A percentile compares a stretch with the other conserved stretches of the same genome.
Evolutionary conservation across 1,140 invertebrate genomes (phyloP).

Genomic region (Neuroterus valhalla): DNA sequence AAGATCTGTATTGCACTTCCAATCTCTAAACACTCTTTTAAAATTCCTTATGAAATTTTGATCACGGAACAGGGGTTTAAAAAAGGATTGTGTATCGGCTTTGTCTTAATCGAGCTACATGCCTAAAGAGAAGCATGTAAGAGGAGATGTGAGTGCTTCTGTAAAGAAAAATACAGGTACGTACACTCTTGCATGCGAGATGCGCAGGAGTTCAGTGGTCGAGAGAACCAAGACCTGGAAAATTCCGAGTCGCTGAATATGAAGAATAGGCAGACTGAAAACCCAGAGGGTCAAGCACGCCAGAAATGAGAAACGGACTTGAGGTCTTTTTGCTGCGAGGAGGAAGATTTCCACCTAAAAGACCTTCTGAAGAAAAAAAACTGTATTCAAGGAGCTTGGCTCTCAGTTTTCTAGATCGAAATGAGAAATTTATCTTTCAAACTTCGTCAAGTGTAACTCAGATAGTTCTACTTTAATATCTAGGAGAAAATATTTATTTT

Average conservation of each 20-base stretch:
- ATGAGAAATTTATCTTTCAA: neutral
- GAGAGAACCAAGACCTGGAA: conserved; percentile 37
- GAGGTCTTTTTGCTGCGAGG: neutral
- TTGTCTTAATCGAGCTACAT: neutral
- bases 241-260: conserved; percentile 56
- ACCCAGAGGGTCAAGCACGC: neutral
- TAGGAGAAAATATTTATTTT: too few relatives aligned
- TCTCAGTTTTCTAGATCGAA: neutral
- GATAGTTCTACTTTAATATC: too few relatives aligned
- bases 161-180: conserved; percentile 48
- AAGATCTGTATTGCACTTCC: too few relatives aligned
- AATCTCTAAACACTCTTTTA: too few relatives aligned
- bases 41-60: too few relatives aligned
- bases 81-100: neutral
- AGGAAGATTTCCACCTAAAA: neutral
- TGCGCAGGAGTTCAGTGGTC: neutral
- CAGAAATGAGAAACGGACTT: neutral
- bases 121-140: neutral
- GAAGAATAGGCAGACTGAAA: conserved; percentile 56
- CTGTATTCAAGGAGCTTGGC: neutral
- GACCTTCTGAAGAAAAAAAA: neutral
- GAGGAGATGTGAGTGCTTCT: conserved; percentile 30
- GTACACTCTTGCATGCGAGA: conserved; percentile 47
- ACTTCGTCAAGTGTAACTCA: too few relatives aligned
- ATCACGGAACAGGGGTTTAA: too few relatives aligned